Evolutionary conservation across 2,888 invertebrate genomes (phyloP), one percentile per base, ranked within the genome.

Genomic region (Hybos culiciformis): DNA sequence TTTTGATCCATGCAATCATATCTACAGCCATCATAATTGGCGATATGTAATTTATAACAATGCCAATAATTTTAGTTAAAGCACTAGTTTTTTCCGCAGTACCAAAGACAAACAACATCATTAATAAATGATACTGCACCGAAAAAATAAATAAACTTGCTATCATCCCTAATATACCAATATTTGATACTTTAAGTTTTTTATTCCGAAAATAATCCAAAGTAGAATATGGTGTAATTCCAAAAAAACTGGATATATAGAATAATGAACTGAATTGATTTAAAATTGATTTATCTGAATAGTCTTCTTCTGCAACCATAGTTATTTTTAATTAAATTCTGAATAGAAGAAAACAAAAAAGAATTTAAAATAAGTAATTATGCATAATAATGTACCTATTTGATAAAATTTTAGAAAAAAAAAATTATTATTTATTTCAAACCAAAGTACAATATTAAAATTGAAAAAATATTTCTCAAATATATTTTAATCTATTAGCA

Each of bases 11-110:
- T 2, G 58, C 57, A 12, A 63, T 29, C 37, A 66, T 59, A 51
- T 67, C 67, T 7, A 61, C 56, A n/a, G 50, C 52, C 60, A 67
- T 61, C 64, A 66, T 66, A 7, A 59, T 50, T 4, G 66, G 55
- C 5, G 60, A 62, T 45, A 67, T 61, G 43, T 67, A 66, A 17
- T 61, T 62, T 23, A 67, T 50, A 47, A 66, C 65, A 3, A 66
- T 45, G 9, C 66, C 64, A 53, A 67, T 66, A 0, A 64, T 65
- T 41, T 59, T 59, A 6, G 66, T 67, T 17, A 67, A 48, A 7
- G 67, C 61, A n/a, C n/a, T n/a, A n/a, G n/a, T n/a, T n/a, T n/a
- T n/a, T n/a, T n/a, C n/a, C n/a, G n/a, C n/a, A n/a, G n/a, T n/a
- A n/a, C n/a, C n/a, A n/a, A n/a, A n/a, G n/a, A n/a, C n/a, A n/a